Evolutionary conservation across 2,113 vertebrate species (phyloP), one percentile per base, ranked within the genome.

Genomic region (Tachycineta bicolor): DNA sequence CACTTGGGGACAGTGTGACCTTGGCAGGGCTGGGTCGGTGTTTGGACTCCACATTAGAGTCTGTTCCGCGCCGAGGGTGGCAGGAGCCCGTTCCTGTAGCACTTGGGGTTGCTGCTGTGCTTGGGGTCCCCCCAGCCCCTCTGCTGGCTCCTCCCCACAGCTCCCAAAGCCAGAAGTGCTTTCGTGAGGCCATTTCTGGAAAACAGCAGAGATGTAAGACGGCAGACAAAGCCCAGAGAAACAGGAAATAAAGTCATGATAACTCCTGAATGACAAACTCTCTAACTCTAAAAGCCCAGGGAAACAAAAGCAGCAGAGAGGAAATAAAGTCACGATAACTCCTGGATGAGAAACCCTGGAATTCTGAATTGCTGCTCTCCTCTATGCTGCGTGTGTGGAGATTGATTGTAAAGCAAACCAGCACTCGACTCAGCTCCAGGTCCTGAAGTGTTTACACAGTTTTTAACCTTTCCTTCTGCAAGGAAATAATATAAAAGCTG

Each of bases 31-130:
- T 43, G 82, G 41, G 33, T 2, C 6, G n/a, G 28, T 2, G 1
- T n/a, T 5, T 39, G 62, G 25, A 3, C 2, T 3, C 6, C n/a
- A 2, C 2, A 4, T 10, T 0, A 2, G 53, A 25, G 47, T 23
- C 17, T 29, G 4, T 41, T 9, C 11, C 47, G 62, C 3, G 24
- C 70, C 16, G 3, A 11, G n/a, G 11, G 1, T 0, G 12, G 34
- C 43, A 23, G 50, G 24, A 6, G 2, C 43, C 25, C 49, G 29
- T 5, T 1, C 43, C 56, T 24, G 9, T 1, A 3, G 1, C 5
- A 0, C 0, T 24, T 6, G 24, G 58, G n/a, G 58, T 4, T 3
- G 1, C 33, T 63, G 58, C 53, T 41, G 19, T 21, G 31, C 56
- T 3, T 1, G 1, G 47, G 58, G 34, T 34, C 37, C 15, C 20